Evolutionary conservation across 2,888 invertebrate genomes (phyloP), one percentile per base, ranked within the genome.

Genomic region (Phasia obesa): DNA sequence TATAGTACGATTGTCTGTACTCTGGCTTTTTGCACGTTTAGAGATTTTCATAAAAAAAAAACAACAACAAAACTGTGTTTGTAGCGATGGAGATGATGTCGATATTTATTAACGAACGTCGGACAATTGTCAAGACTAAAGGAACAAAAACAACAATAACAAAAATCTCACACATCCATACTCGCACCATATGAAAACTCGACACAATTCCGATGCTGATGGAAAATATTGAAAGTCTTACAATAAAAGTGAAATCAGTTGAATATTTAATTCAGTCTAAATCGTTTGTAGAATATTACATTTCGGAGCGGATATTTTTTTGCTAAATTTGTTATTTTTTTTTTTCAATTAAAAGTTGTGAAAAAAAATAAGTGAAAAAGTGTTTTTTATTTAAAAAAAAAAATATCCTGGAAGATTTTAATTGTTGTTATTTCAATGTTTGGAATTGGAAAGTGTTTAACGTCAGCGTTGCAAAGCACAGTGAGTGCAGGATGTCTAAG

Each of bases 381-480:
- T 35, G 35, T 35, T 35, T 35, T 35, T 11, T 35, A 35, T 11
- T 35, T n/a, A n/a, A n/a, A n/a, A 27, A 27, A 27, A 27, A 38
- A 6, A 75, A 57, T 3, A 59, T 77, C 55, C 57, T 74, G 59
- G 15, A 53, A 53, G 35, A 44, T 2, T 11, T 5, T 13, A 25
- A 21, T 49, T 62, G 35, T 9, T n/a, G n/a, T n/a, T n/a, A 59
- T 51, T 13, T 83, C 81, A 86, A 90, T 90, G 90, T 87, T 88
- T 71, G 86, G 90, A 78, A 90, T 88, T 71, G 86, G 90, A 78
- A 90, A 87, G 75, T 88, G 87, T 83, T 77, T 89, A 23, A 86
- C 85, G 51, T 86, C 85, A 60, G 53, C 89, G 82, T 78, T 81
- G 75, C 81, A 85, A 85, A 84, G 64, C 71, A 81, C 73, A 38